Conservation (phyloP, 2,888 invertebrate species). For the Spodoptera littoralis region DNA sequence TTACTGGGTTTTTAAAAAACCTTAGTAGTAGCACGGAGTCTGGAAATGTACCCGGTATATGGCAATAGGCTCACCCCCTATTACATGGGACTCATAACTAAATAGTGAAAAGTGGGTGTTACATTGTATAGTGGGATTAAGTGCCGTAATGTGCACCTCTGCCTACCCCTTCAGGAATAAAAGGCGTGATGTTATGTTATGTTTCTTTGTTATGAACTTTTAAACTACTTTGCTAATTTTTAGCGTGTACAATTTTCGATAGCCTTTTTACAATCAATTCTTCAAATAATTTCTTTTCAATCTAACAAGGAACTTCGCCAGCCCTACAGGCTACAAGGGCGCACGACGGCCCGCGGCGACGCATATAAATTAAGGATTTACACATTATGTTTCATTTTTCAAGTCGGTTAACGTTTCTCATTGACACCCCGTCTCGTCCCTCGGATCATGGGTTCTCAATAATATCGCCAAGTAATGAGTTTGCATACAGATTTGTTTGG, state of each 20-base stretch:
- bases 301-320: slow-evolving; percentile 48
- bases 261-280: not conserved
- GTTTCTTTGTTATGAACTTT: too few relatives aligned
- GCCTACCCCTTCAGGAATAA: too few relatives aligned
- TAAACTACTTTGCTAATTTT: not conserved
- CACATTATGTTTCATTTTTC: slow-evolving; percentile 88
- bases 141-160: too few relatives aligned
- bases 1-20: too few relatives aligned
- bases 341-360: slow-evolving; percentile 74
- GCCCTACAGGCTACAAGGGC: slow-evolving; percentile 61
- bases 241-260: not conserved
- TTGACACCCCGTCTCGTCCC: slow-evolving; percentile 40
- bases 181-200: too few relatives aligned
- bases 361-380: slow-evolving; percentile 89
- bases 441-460: slow-evolving; percentile 39
- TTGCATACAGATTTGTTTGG: slow-evolving; percentile 33
- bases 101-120: too few relatives aligned
- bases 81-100: too few relatives aligned
- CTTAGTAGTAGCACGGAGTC: too few relatives aligned
- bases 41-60: too few relatives aligned
- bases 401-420: slow-evolving; percentile 68
- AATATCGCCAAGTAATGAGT: slow-evolving; percentile 35
- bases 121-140: too few relatives aligned
- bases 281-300: not conserved
- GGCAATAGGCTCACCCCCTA: too few relatives aligned